Evolutionary conservation across 1,140 invertebrate genomes (phyloP).

Genomic region (Scylla paramamosain): DNA sequence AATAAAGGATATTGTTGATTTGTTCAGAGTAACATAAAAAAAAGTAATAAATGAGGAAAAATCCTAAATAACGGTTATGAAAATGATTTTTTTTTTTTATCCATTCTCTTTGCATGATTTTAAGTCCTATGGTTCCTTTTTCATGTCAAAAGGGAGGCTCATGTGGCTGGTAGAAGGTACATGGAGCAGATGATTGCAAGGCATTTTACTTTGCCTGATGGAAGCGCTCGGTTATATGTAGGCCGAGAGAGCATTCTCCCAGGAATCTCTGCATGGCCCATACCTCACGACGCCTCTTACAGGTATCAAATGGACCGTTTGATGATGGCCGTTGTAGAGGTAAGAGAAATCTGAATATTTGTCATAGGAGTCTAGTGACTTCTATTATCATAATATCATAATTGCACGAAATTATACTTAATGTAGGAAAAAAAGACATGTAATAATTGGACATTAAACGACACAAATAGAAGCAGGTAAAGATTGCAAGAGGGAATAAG

Average conservation of each 20-base stretch:
- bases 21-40: no score
- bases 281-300: slow-evolving; percentile 63
- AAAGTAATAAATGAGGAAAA: no score
- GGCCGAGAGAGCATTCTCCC: slow-evolving; percentile 56
- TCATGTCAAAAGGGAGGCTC: not conserved
- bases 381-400: no score
- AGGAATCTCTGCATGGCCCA: slow-evolving; percentile 56
- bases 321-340: slow-evolving; percentile 62
- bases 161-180: slow-evolving; percentile 50
- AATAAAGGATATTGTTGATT: no score
- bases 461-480: no score
- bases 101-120: not conserved
- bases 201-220: slow-evolving; percentile 31
- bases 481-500: no score
- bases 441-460: no score
- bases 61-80: no score
- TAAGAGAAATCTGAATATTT: not conserved
- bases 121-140: not conserved
- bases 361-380: no score
- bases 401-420: no score
- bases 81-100: no score
- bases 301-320: not conserved
- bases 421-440: no score
- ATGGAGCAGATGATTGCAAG: slow-evolving; percentile 53
- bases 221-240: slow-evolving; percentile 38